These are phyloP conservation scores for Leucoraja erinaceus DNA, from an alignment of 2,113 vertebrate species.

Conservation along the genomic window DNA sequence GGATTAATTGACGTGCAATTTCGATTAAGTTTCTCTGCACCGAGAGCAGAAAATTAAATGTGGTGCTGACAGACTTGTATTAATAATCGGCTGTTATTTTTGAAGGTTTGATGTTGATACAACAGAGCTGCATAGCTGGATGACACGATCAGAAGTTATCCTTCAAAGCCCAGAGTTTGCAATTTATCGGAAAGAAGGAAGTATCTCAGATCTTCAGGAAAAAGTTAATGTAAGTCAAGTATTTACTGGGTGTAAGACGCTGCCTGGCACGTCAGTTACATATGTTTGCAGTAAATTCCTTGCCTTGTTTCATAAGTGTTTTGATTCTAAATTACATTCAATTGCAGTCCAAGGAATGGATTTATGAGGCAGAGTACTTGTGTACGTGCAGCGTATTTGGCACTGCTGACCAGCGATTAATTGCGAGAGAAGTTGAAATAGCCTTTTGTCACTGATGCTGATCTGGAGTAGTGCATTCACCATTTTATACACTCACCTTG, in stretches of 20 bases:
- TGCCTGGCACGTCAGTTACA: background rate
- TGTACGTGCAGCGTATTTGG: too few relatives aligned
- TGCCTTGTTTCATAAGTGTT: too few relatives aligned
- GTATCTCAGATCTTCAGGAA: constrained; percentile 82
- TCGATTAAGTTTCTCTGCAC: background rate
- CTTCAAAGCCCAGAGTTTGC: constrained; percentile 89
- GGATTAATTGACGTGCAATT: background rate
- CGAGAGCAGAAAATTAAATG: background rate
- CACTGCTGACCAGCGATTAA: too few relatives aligned
- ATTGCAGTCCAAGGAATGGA: too few relatives aligned
- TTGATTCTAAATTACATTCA: too few relatives aligned
- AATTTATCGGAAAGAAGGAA: constrained; percentile 79
- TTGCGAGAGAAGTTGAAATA: too few relatives aligned
- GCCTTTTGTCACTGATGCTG: background rate
- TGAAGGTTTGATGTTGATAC: constrained; percentile 88
- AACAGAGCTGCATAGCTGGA: constrained; percentile 95
- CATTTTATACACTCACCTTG: too few relatives aligned
- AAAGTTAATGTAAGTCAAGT: constrained; percentile 73
- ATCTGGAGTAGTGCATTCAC: background rate
- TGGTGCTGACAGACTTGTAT: background rate
- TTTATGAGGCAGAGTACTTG: too few relatives aligned
- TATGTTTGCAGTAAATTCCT: too few relatives aligned
- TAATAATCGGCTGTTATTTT: background rate
- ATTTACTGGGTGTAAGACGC: background rate
- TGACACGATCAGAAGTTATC: constrained; percentile 89